phyloP scores from a whole-genome alignment of 2,888 invertebrate species.

The Odontocerum albicorne region DNA sequence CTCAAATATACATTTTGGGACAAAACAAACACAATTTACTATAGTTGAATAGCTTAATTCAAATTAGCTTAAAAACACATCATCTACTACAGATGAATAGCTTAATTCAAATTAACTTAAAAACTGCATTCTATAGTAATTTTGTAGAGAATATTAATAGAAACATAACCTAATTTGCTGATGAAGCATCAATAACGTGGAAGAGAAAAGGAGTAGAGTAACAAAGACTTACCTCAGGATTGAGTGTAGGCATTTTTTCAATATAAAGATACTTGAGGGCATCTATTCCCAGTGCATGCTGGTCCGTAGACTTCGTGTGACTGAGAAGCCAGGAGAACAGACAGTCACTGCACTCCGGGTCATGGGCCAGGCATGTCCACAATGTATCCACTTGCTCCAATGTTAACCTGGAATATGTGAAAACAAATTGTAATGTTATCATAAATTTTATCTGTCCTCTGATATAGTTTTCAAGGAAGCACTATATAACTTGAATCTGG shows the following conservation, averaged over 20 bases:
- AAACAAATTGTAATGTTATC: too few species aligned
- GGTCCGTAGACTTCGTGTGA: constrained; percentile 89
- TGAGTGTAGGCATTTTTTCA: constrained; percentile 84
- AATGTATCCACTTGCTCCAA: constrained; percentile 88
- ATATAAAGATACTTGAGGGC: constrained; percentile 85
- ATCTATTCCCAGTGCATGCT: constrained; percentile 87
- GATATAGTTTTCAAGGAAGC: too few species aligned
- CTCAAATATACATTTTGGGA: too few species aligned
- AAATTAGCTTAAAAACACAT: too few species aligned
- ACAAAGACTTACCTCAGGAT: constrained; percentile 65
- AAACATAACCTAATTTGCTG: background rate
- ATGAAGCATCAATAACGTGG: background rate
- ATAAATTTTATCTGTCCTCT: too few species aligned
- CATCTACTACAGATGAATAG: too few species aligned
- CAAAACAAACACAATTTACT: too few species aligned
- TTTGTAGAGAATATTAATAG: too few species aligned
- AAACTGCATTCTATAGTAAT: too few species aligned
- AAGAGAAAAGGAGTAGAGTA: background rate
- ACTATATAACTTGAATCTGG: too few species aligned
- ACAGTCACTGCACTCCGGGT: constrained; percentile 86
- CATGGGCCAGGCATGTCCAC: constrained; percentile 89
- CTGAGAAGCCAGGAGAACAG: constrained; percentile 91
- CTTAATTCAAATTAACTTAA: too few species aligned
- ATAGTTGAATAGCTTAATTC: too few species aligned
- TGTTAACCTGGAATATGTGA: constrained; percentile 61